Conservation (phyloP, 1,140 invertebrate genomes). For the Galleria mellonella region DNA sequence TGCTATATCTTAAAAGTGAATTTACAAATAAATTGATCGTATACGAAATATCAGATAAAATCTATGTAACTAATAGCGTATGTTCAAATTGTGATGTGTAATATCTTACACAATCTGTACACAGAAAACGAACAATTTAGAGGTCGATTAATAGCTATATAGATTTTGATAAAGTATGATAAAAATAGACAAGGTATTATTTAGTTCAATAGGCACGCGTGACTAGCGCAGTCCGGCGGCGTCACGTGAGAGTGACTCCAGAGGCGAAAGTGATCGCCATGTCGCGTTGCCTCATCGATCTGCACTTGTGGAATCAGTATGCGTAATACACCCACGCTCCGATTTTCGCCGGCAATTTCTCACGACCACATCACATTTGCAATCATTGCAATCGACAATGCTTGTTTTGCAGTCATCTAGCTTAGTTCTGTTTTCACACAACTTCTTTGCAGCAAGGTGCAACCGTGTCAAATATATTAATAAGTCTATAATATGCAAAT, state of each 20-base stretch:
- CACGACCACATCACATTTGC: slow-evolving; percentile 41
- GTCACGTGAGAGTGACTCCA: slow-evolving; percentile 26
- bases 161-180: too few species aligned
- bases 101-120: too few species aligned
- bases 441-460: slow-evolving; percentile 26
- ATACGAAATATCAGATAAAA: too few species aligned
- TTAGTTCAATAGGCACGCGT: not conserved
- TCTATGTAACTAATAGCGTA: too few species aligned
- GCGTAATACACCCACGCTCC: slow-evolving; percentile 58
- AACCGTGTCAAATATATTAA: slow-evolving; percentile 24
- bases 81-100: too few species aligned
- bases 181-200: slow-evolving; percentile 1
- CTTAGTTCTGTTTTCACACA: slow-evolving; percentile 39
- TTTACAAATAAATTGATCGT: too few species aligned
- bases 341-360: slow-evolving; percentile 52
- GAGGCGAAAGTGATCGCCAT: slow-evolving; percentile 54
- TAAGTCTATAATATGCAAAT: slow-evolving; percentile 32
- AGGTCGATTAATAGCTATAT: too few species aligned
- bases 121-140: too few species aligned
- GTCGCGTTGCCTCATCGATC: slow-evolving; percentile 47
- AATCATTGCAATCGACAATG: slow-evolving; percentile 38
- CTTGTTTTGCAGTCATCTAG: slow-evolving; percentile 32
- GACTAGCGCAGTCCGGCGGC: not conserved
- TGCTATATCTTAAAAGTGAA: too few species aligned
- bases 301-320: slow-evolving; percentile 48